Evolutionary conservation across 2,797 vertebrate genomes (phyloP).

Genomic region (Tokudaia muenninki): DNA sequence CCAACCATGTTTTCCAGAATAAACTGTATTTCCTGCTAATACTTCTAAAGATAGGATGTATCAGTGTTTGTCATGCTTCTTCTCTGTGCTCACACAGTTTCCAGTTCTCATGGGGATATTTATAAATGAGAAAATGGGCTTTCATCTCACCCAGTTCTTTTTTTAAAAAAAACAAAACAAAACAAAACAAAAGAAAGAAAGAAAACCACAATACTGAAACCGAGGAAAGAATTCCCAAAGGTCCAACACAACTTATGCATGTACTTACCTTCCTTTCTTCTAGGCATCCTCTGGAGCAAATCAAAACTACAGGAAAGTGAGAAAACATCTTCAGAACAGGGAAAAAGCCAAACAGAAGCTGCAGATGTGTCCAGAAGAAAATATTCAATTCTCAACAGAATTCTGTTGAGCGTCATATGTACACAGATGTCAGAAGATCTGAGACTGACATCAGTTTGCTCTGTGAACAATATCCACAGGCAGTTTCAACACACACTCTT

Average conservation of each 20-base stretch:
- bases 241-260: background rate
- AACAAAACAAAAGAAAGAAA: background rate
- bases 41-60: too few species aligned
- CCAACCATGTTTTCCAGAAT: background rate
- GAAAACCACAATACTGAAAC: background rate
- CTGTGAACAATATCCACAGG: background rate
- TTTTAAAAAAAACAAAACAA: background rate
- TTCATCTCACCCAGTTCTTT: background rate
- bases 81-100: background rate
- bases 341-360: background rate
- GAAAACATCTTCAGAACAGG: background rate
- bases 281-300: background rate
- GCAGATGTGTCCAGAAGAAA: background rate
- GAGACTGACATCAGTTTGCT: background rate
- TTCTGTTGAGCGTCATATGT: background rate
- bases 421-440: background rate
- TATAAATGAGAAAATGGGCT: background rate
- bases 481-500: background rate
- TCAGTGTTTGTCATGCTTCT: background rate
- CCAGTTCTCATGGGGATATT: background rate
- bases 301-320: background rate
- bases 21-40: background rate
- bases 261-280: slow-evolving; percentile 21
- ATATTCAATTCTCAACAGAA: background rate
- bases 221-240: background rate